Conservation (phyloP, 2,113 vertebrate species). For the Opisthocomus hoazin region DNA sequence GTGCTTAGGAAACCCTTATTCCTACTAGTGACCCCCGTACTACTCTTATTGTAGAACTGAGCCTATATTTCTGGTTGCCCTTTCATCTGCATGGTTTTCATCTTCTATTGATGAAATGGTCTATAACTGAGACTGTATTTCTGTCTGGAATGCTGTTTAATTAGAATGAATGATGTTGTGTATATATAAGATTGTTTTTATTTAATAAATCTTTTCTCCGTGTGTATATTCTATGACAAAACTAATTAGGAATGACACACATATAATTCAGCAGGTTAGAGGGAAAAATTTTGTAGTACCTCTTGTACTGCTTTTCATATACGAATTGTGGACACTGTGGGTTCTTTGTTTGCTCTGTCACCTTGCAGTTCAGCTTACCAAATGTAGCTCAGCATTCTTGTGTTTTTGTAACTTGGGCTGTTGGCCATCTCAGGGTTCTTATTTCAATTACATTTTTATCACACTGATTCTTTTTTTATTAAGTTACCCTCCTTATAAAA, state of each 20-base stretch:
- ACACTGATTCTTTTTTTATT: background rate
- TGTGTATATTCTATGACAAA: constrained; percentile 64
- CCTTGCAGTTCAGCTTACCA: constrained; percentile 11
- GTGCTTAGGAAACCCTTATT: background rate
- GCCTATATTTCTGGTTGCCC: background rate
- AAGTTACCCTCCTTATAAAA: background rate
- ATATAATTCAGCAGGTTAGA: constrained; percentile 45
- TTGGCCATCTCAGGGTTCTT: background rate
- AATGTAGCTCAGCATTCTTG: background rate
- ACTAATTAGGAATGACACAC: constrained; percentile 68
- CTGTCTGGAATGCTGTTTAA: constrained; percentile 61
- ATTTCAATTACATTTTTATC: constrained; percentile 19
- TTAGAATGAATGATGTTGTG: constrained; percentile 67
- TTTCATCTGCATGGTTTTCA: constrained; percentile 29
- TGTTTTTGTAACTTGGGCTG: constrained; percentile 15
- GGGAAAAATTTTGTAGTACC: background rate
- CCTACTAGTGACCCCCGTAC: background rate
- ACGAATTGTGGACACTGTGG: constrained; percentile 11
- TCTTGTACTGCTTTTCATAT: constrained; percentile 31
- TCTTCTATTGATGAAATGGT: background rate
- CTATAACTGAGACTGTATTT: constrained; percentile 16
- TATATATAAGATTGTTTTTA: constrained; percentile 67
- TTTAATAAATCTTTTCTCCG: constrained; percentile 65
- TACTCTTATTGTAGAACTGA: background rate
- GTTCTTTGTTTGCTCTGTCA: constrained; percentile 52